Evolutionary conservation across 2,113 vertebrate genomes (phyloP), one percentile per base, ranked within the genome.

Genomic region (Grus americana): DNA sequence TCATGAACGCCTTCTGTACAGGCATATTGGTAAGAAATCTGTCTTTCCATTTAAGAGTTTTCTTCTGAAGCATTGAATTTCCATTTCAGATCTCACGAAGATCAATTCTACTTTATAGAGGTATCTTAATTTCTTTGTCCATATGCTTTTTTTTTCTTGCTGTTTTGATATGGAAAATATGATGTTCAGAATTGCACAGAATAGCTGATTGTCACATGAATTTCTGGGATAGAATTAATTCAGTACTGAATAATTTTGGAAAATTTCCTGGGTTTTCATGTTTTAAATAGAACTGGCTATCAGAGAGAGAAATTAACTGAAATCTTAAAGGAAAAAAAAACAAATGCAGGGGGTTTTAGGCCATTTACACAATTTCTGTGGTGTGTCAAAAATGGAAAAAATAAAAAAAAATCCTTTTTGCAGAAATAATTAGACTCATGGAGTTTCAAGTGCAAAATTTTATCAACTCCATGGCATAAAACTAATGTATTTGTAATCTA

Each of bases 1-100:
- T 61, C 73, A 89, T 21, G 96, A 96, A 44, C 85, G 4, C 9
- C 97, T 98, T 76, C 85, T 90, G 26, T 59, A 98, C 71, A 96
- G 98, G 27, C 98, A 98, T 59, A 66, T 97, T 57, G 98, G 98
- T 98, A 95, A 97, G 93, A 15, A 80, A 34, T 70, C 18, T 62
- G 34, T 13, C 30, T 55, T 76, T 55, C 34, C 27, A 20, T 30
- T 79, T 42, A 6, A 11, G 19, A 52, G 13, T 36, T 87, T 83
- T 83, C 44, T 52, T 65, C 65, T 62, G 42, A 73, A 82, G 22
- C 14, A 14, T 7, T 76, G 23, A 47, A 23, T 71, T 84, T 49
- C 26, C 34, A 14, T 79, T 79, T 70, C 34, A 13, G n/a, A 68
- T 62, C 40, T 92, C 58, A 44, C 11, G 18, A 66, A 30, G 38